Evolutionary conservation across 2,888 invertebrate species (phyloP).

Genomic region (Octonoba sinensis): DNA sequence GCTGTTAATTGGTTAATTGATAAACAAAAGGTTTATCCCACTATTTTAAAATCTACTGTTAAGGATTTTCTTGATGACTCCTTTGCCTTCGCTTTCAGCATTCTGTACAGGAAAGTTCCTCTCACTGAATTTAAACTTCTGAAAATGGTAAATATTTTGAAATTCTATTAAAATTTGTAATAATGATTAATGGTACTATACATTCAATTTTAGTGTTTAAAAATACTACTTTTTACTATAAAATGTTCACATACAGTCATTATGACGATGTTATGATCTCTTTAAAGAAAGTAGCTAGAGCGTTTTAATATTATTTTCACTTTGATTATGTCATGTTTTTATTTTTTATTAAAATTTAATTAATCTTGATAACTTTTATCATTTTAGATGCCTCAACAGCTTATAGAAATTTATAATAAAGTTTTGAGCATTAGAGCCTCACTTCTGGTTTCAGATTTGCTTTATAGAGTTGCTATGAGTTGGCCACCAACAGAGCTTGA

Average conservation of each 20-base stretch:
- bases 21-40: slow-evolving; percentile 13
- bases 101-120: slow-evolving; percentile 40
- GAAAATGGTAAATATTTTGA: slow-evolving; percentile 12
- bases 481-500: slow-evolving; percentile 48
- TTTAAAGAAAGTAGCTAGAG: too few species aligned
- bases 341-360: background rate
- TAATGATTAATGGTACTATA: too few species aligned
- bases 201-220: too few species aligned
- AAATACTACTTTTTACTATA: too few species aligned
- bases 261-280: too few species aligned
- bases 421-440: slow-evolving; percentile 23
- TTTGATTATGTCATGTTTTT: background rate
- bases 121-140: slow-evolving; percentile 36
- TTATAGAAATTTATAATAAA: slow-evolving; percentile 38
- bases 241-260: too few species aligned
- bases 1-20: slow-evolving; percentile 34
- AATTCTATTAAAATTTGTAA: background rate
- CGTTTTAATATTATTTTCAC: background rate
- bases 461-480: slow-evolving; percentile 3
- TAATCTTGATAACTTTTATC: background rate
- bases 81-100: slow-evolving; percentile 32
- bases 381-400: slow-evolving; percentile 30
- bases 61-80: slow-evolving; percentile 36
- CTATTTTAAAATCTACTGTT: background rate
- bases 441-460: slow-evolving; percentile 10